A percentile compares a stretch with the other conserved stretches of the same genome.
phyloP scores from a whole-genome alignment of 2,888 invertebrate species.

The Eristalis arbustorum region DNA sequence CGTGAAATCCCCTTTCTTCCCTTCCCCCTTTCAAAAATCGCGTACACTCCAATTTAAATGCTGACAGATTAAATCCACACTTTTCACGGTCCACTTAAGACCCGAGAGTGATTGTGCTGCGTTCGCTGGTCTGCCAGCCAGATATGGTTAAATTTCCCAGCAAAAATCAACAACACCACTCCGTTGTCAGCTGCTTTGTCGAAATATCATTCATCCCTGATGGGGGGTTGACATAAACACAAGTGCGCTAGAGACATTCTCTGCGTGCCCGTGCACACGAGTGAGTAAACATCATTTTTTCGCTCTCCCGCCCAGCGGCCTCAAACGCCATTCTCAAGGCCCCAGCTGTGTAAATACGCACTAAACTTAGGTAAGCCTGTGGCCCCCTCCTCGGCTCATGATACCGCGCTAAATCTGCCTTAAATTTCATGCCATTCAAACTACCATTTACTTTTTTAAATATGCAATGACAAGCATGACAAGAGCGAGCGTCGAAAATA shows the following conservation, averaged over 20 bases:
- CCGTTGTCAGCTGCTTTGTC: neutral
- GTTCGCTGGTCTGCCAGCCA: neutral
- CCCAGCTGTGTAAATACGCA: slow-evolving; percentile 7
- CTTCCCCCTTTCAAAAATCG: neutral
- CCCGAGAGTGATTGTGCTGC: neutral
- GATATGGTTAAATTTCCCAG: neutral
- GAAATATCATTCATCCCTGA: neutral
- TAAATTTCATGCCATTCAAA: neutral
- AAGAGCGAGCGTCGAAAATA: slow-evolving; percentile 3
- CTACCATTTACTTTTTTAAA: slow-evolving; percentile 17
- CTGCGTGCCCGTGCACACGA: neutral
- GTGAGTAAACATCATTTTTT: neutral
- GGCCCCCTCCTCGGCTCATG: too few species aligned
- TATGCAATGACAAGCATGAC: slow-evolving; percentile 31
- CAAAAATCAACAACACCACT: neutral
- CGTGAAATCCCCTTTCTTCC: too few species aligned
- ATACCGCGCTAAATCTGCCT: slow-evolving; percentile 4
- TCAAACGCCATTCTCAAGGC: neutral
- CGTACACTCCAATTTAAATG: neutral
- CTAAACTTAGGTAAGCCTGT: neutral
- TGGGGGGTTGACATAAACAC: neutral
- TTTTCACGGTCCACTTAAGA: neutral
- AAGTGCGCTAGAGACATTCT: neutral
- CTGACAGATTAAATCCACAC: neutral
- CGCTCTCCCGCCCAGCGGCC: neutral